Evolutionary conservation across 2,888 invertebrate species (phyloP).

Genomic region (Chironomus tentans): DNA sequence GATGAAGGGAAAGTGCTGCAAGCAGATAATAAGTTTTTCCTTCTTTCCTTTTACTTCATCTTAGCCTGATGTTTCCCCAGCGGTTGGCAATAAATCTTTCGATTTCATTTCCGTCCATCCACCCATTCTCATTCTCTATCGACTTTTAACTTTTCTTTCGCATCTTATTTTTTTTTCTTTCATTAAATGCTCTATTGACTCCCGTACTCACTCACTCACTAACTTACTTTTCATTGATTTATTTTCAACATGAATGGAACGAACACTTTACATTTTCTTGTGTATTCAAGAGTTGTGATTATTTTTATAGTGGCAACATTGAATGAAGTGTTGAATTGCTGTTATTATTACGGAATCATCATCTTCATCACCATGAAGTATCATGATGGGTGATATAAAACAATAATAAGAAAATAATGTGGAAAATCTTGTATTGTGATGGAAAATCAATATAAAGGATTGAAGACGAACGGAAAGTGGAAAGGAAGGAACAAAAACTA

Average conservation of each 20-base stretch:
- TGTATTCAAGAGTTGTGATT: not conserved
- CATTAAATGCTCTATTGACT: slow-evolving; percentile 10
- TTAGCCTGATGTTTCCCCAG: not conserved
- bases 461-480: not conserved
- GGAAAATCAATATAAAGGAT: slow-evolving; percentile 7
- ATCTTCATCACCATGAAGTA: not conserved
- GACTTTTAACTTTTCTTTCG: not conserved
- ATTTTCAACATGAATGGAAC: not conserved
- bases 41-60: not conserved
- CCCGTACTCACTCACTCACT: not conserved
- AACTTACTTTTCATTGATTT: slow-evolving; percentile 1
- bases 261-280: not conserved
- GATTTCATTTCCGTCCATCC: not conserved
- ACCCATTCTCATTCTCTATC: not conserved
- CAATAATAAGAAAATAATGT: not conserved
- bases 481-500: not conserved
- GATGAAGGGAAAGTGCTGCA: not conserved
- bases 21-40: not conserved
- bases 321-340: slow-evolving; percentile 6
- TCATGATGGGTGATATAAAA: too few species aligned
- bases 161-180: not conserved
- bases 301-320: not conserved
- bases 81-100: slow-evolving; percentile 8
- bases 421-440: not conserved
- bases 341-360: not conserved